These are phyloP conservation scores for Deilephila elpenor DNA, from an alignment of 2,888 invertebrate genomes.

Conservation along the genomic window DNA sequence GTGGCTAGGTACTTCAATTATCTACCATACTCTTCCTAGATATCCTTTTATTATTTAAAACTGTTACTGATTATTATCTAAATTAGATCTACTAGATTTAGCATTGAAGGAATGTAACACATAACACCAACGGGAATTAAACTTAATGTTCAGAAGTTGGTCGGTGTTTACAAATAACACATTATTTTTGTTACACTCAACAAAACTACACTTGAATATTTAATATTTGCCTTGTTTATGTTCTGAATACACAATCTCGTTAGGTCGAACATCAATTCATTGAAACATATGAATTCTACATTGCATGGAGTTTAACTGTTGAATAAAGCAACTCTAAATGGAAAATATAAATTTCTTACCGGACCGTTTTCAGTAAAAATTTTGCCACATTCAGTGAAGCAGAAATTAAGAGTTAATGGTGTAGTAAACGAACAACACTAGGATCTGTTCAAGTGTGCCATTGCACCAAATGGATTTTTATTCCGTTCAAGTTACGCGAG, in stretches of 20 bases:
- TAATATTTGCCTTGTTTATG: not conserved
- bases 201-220: not conserved
- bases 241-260: not conserved
- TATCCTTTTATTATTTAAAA: too few relatives aligned
- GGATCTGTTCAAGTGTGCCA: constrained; percentile 52
- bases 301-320: not conserved
- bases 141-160: too few relatives aligned
- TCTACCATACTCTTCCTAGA: too few relatives aligned
- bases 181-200: not conserved
- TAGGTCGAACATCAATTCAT: constrained; percentile 1
- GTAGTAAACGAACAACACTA: constrained; percentile 48
- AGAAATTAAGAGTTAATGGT: constrained; percentile 19
- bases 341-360: not conserved
- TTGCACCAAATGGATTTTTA: constrained; percentile 70
- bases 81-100: too few relatives aligned
- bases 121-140: too few relatives aligned
- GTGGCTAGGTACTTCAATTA: too few relatives aligned
- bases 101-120: too few relatives aligned
- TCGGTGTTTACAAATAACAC: too few relatives aligned
- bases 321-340: constrained; percentile 3
- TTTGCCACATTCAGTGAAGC: not conserved
- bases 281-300: not conserved
- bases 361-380: not conserved
- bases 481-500: constrained; percentile 68
- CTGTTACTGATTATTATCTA: too few relatives aligned